Conservation (phyloP, 2,797 vertebrate genomes). For the Darevskia nairensis region DNA sequence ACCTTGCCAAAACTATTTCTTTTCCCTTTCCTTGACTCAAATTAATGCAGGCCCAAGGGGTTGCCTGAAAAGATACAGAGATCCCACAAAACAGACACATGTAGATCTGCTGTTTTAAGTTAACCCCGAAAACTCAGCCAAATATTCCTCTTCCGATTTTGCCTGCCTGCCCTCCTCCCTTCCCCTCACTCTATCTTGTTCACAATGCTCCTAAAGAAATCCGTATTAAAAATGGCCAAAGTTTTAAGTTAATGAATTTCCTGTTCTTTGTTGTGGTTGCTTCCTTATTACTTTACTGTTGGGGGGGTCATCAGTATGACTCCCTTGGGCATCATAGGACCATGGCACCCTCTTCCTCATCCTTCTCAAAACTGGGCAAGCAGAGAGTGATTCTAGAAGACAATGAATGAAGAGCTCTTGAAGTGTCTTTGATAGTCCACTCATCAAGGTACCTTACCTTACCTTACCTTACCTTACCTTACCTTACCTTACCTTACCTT, state of each 20-base stretch:
- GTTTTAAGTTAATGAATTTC: slow-evolving; percentile 23
- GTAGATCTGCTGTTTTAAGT: slow-evolving; percentile 47
- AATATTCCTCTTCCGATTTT: neutral
- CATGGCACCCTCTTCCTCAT: no score
- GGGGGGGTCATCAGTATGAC: no score
- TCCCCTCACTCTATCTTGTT: no score
- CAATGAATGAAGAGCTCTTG: no score
- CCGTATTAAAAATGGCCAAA: neutral
- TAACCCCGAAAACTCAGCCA: slow-evolving; percentile 46
- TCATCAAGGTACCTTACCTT: no score
- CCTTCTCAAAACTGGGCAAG: no score
- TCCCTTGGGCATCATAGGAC: no score
- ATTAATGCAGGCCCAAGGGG: slow-evolving; percentile 37
- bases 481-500: no score
- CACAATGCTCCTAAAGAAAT: slow-evolving; percentile 11
- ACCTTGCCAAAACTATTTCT: slow-evolving; percentile 49
- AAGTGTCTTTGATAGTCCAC: no score
- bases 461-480: no score
- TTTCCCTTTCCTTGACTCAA: neutral
- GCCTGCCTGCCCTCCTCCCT: no score
- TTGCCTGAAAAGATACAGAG: slow-evolving; percentile 41
- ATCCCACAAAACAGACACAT: slow-evolving; percentile 42
- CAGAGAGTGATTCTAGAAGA: no score
- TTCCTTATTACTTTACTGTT: neutral
- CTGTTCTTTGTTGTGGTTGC: neutral